These are phyloP conservation scores for Gambelia wislizenii DNA, from an alignment of 2,797 vertebrate species.

Conservation along the genomic window DNA sequence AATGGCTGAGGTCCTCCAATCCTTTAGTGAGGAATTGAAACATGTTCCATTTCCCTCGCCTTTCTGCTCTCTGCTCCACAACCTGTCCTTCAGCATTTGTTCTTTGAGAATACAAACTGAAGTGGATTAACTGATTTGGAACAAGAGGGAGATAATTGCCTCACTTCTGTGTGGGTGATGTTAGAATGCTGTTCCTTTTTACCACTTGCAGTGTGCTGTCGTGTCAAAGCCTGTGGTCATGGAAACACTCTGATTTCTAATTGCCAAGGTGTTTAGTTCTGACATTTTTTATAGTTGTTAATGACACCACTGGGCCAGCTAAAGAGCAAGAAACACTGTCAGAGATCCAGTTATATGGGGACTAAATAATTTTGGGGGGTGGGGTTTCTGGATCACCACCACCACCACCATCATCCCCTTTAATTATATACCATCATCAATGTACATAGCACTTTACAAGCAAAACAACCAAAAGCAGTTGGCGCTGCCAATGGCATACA, in stretches of 20 bases:
- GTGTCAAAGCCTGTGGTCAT: slow-evolving; percentile 18
- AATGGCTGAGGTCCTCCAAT: not conserved
- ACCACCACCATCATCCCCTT: too few relatives aligned
- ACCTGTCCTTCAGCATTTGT: not conserved
- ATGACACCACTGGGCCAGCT: not conserved
- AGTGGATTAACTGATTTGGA: not conserved
- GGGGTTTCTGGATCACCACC: too few relatives aligned
- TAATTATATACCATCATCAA: too few relatives aligned
- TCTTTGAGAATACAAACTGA: not conserved
- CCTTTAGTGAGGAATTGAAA: not conserved
- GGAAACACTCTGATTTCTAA: slow-evolving; percentile 14
- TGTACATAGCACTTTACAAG: too few relatives aligned
- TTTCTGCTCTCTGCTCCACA: not conserved
- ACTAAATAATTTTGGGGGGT: not conserved
- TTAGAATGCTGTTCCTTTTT: not conserved
- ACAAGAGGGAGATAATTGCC: not conserved
- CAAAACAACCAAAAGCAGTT: too few relatives aligned
- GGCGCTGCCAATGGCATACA: too few relatives aligned
- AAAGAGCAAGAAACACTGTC: not conserved
- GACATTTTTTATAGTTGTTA: not conserved
- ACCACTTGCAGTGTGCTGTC: not conserved
- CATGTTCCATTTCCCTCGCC: not conserved
- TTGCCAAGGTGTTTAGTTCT: not conserved
- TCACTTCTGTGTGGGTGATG: not conserved
- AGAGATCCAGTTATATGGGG: not conserved